These are phyloP conservation scores for Tragelaphus imberbis DNA, from an alignment of 2,113 vertebrate genomes.

Conservation along the genomic window DNA sequence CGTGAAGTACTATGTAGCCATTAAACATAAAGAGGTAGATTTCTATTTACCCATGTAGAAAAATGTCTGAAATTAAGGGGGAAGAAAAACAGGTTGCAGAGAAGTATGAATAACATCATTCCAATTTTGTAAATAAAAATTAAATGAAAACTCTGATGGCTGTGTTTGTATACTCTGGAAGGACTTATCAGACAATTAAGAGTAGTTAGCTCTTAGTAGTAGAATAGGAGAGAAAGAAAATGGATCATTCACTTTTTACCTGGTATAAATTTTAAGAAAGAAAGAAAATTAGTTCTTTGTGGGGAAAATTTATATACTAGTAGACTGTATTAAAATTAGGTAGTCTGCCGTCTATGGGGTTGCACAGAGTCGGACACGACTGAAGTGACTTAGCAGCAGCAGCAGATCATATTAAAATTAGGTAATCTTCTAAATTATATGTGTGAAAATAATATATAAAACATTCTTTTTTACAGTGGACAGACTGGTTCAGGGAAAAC, in stretches of 20 bases:
- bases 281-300: not conserved
- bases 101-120: not conserved
- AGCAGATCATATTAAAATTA: not conserved
- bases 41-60: not conserved
- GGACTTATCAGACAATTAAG: not conserved
- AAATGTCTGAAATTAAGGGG: not conserved
- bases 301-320: not conserved
- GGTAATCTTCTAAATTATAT: not conserved
- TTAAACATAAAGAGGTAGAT: not conserved
- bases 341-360: not conserved
- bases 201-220: not conserved
- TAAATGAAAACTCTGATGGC: not conserved
- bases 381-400: too few species aligned
- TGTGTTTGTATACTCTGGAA: not conserved
- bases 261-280: not conserved
- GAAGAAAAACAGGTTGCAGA: not conserved
- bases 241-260: not conserved
- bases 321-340: not conserved
- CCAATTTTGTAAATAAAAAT: not conserved
- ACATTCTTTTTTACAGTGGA: slow-evolving; percentile 81
- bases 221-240: not conserved
- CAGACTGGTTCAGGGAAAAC: slow-evolving; percentile 98
- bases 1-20: not conserved
- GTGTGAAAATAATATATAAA: slow-evolving; percentile 19
- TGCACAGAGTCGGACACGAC: too few species aligned